Conservation (phyloP, 2,888 invertebrate species). For the Sepiola atlantica region DNA sequence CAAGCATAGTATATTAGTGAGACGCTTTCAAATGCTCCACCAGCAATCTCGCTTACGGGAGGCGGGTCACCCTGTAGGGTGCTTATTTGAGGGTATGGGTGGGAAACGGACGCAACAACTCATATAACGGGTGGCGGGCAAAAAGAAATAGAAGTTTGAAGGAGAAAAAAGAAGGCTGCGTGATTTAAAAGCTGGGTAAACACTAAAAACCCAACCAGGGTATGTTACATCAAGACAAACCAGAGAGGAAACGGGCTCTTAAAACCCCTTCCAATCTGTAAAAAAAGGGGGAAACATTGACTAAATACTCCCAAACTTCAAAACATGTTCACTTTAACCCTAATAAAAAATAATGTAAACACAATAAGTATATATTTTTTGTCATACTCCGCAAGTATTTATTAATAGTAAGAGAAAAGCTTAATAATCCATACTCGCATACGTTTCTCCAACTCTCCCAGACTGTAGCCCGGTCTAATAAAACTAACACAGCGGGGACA, state of each 20-base stretch:
- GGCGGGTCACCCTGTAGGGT: conserved; percentile 18
- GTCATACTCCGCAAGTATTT: too few relatives aligned
- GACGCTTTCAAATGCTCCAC: neutral
- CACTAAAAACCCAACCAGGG: neutral
- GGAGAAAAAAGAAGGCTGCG: neutral
- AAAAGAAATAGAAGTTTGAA: neutral
- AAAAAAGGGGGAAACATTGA: neutral
- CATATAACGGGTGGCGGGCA: neutral
- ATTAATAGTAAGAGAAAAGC: too few relatives aligned
- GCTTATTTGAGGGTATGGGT: neutral
- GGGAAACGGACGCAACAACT: too few relatives aligned
- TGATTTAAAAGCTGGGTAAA: neutral
- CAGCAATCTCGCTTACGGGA: neutral
- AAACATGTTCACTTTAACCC: too few relatives aligned
- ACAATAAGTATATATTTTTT: too few relatives aligned
- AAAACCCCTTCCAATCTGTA: neutral
- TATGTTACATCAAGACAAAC: neutral
- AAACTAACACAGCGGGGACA: too few relatives aligned
- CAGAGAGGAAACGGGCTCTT: neutral
- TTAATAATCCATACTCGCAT: too few relatives aligned
- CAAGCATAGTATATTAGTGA: neutral
- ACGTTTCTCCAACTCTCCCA: too few relatives aligned
- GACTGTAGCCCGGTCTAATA: too few relatives aligned
- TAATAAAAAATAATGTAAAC: too few relatives aligned
- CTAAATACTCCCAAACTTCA: too few relatives aligned